Evolutionary conservation across 1,140 invertebrate genomes (phyloP).

Genomic region (Acromyrmex charruanus): DNA sequence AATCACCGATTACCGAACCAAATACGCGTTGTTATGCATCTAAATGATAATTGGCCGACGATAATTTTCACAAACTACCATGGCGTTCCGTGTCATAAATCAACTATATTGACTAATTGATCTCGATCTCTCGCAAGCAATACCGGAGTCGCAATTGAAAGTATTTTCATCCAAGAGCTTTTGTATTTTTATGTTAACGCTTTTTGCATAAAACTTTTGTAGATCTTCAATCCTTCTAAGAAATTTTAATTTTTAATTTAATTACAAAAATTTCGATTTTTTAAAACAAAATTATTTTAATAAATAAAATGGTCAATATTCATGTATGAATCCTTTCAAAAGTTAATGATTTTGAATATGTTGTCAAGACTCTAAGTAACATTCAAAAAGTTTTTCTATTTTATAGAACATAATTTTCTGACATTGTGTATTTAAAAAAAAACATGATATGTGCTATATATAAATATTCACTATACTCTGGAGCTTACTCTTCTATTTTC

Average conservation of each 20-base stretch:
- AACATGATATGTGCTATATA: too few species aligned
- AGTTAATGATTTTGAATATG: too few species aligned
- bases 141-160: background rate
- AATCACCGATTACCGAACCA: conserved; percentile 42
- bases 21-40: conserved; percentile 38
- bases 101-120: conserved; percentile 34
- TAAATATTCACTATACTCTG: too few species aligned
- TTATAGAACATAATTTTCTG: too few species aligned
- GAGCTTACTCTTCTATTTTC: too few species aligned
- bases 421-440: too few species aligned
- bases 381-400: too few species aligned
- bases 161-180: background rate
- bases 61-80: conserved; percentile 57
- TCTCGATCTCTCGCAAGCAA: conserved; percentile 20
- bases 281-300: background rate
- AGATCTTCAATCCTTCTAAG: background rate
- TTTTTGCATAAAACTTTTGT: background rate
- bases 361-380: too few species aligned
- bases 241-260: background rate
- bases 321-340: too few species aligned
- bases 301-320: background rate
- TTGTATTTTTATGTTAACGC: background rate
- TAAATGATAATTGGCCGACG: conserved; percentile 56
- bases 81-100: background rate
- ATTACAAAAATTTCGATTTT: background rate